Base-by-base conservation (phyloP, 2,797 vertebrate species). In the Somateria mollissima region DNA sequence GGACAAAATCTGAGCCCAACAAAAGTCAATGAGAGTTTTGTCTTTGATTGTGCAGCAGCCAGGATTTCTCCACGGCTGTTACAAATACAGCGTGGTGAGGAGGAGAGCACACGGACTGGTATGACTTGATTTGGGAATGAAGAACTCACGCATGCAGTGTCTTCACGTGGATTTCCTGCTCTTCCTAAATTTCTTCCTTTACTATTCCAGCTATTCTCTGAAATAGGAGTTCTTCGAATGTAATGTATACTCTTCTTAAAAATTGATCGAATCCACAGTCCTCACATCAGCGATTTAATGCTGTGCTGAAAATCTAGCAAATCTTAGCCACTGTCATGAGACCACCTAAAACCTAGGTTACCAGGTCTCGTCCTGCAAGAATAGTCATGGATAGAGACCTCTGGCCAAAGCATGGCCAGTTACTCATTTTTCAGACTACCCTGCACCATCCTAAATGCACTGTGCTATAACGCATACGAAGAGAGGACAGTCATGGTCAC, bases 21-120 rank as follows among this genome's bases (percentile, higher is more conserved):
- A 83, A 61, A 94, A 95, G 89, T 91, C 96, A 93, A 87, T 87
- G 91, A 74, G 94, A 83, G 91, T 91, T 85, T 85, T 95, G 94
- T 91, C 36, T 83, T 54, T 71, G 94, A 89, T 72, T 64, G 89
- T 22, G 2, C 76, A 75, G 87, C 65, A 80, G 92, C 84, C 77
- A 67, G 82, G 73, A 34, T 74, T 95, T 85, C 89, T 94, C 69
- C 87, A 66, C 78, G 94, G 95, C 91, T 96, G 94, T 73, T 89
- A 47, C 32, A 49, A 57, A 24, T 43, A 12, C 71, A 64, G 91
- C 13, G 4, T 51, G 72, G 65, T 34, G 32, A 74, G n/a, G 67
- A 79, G 72, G 77, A 32, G 36, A 54, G 65, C 43, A 83, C 56
- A 8, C 4, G 0, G 0, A 15, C 27, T 57, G 43, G 3, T 0